Percentiles rank a stretch among this genome's conserved stretches.
Conservation (phyloP, 2,113 vertebrate species). For the Brienomyrus brachyistius region DNA sequence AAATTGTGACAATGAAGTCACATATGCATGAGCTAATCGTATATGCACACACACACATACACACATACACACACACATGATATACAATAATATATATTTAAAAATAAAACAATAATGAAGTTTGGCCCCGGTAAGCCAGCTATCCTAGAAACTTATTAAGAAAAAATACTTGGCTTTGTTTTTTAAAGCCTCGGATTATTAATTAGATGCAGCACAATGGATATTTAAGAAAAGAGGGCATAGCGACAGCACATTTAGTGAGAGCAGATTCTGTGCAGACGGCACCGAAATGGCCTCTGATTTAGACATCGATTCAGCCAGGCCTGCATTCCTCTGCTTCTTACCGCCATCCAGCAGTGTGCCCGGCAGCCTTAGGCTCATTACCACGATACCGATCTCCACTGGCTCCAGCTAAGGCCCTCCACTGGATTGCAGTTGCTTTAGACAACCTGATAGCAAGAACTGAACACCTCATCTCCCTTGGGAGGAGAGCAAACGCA, state of each 20-base stretch:
- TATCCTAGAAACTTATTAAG: background rate
- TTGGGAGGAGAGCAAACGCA: background rate
- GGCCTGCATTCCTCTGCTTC: constrained; percentile 62
- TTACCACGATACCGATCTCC: constrained; percentile 70
- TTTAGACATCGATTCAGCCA: constrained; percentile 57
- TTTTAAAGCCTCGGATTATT: background rate
- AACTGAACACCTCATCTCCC: constrained; percentile 5
- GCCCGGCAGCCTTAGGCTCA: constrained; percentile 60
- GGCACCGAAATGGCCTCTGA: constrained; percentile 55
- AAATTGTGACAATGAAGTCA: background rate
- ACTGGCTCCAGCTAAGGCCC: constrained; percentile 64
- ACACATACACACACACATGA: background rate
- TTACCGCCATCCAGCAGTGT: constrained; percentile 56
- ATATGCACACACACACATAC: background rate
- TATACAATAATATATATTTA: background rate
- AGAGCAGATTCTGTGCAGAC: constrained; percentile 38
- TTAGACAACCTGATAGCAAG: constrained; percentile 33
- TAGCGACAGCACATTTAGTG: constrained; percentile 36
- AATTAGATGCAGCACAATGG: background rate
- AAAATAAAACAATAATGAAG: background rate
- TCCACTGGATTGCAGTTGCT: constrained; percentile 48
- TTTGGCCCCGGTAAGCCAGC: background rate
- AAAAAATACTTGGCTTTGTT: background rate
- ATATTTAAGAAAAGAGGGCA: background rate
- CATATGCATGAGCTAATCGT: background rate